Conservation (phyloP, 2,797 vertebrate genomes). For the Gastrophryne carolinensis region DNA sequence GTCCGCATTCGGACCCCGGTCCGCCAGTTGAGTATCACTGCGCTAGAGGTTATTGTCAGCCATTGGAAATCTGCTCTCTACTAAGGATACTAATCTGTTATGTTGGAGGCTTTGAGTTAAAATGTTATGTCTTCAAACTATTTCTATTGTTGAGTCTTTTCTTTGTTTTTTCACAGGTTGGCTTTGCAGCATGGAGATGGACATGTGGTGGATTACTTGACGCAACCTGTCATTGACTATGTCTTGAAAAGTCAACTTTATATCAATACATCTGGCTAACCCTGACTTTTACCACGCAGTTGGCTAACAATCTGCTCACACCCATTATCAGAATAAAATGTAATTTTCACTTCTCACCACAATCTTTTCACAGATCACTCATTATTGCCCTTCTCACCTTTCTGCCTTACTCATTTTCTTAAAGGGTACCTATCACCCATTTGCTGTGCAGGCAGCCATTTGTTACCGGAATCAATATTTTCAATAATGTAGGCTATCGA, state of each 20-base stretch:
- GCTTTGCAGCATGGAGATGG: conserved; percentile 96
- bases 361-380: conserved; percentile 19
- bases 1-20: no score
- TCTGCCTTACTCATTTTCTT: conserved; percentile 56
- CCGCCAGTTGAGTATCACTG: no score
- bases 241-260: conserved; percentile 98
- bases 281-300: background rate
- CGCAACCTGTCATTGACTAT: conserved; percentile 95
- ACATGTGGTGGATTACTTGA: conserved; percentile 93
- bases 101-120: no score
- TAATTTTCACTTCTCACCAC: conserved; percentile 30
- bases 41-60: no score
- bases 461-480: background rate
- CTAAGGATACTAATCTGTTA: no score
- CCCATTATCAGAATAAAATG: conserved; percentile 14
- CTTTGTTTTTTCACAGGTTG: conserved; percentile 71
- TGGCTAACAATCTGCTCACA: background rate
- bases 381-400: conserved; percentile 53
- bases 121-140: no score
- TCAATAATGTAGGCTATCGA: background rate
- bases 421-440: conserved; percentile 46
- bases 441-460: background rate
- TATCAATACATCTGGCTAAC: conserved; percentile 93
- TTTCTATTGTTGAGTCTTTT: background rate
- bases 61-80: no score